A percentile compares a stretch with the other conserved stretches of the same genome.
Conservation (phyloP, 2,113 vertebrate genomes). For the Melanotaenia duboulayi region DNA sequence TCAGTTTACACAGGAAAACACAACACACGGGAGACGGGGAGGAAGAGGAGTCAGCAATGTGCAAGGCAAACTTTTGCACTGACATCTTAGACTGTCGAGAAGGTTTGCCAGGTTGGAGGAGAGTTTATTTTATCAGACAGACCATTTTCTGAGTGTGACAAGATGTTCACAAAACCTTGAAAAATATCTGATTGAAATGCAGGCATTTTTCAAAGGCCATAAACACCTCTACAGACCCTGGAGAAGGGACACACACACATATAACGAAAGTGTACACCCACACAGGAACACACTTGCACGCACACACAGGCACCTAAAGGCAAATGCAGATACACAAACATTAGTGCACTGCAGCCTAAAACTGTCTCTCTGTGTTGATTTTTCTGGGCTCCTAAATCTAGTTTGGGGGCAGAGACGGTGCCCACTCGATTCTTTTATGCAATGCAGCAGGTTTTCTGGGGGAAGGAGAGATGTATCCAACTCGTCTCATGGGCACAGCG, state of each 20-base stretch:
- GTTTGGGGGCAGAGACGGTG: conserved; percentile 83
- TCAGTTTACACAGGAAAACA: conserved; percentile 12
- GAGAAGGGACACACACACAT: conserved; percentile 67
- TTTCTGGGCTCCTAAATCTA: conserved; percentile 82
- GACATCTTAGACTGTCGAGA: conserved; percentile 47
- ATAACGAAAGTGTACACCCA: conserved; percentile 67
- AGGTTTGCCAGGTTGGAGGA: conserved; percentile 38
- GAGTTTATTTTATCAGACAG: conserved; percentile 67
- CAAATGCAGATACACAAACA: conserved; percentile 81
- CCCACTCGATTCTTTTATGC: conserved; percentile 83
- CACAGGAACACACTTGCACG: conserved; percentile 58
- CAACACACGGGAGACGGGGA: conserved; percentile 32
- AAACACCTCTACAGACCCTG: conserved; percentile 72
- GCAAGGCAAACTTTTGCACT: conserved; percentile 37
- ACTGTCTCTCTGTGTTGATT: conserved; percentile 82
- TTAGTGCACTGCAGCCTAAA: conserved; percentile 80
- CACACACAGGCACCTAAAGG: conserved; percentile 70
- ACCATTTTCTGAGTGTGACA: conserved; percentile 61
- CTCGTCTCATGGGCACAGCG: conserved; percentile 69
- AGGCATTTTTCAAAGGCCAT: conserved; percentile 69
- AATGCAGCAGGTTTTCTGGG: conserved; percentile 80
- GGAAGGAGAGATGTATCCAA: conserved; percentile 74
- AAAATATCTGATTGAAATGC: conserved; percentile 70
- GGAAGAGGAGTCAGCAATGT: conserved; percentile 38
- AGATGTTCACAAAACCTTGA: conserved; percentile 68